These are phyloP conservation scores for Trachelipus rathkii DNA, from an alignment of 1,140 invertebrate genomes.

Conservation along the genomic window DNA sequence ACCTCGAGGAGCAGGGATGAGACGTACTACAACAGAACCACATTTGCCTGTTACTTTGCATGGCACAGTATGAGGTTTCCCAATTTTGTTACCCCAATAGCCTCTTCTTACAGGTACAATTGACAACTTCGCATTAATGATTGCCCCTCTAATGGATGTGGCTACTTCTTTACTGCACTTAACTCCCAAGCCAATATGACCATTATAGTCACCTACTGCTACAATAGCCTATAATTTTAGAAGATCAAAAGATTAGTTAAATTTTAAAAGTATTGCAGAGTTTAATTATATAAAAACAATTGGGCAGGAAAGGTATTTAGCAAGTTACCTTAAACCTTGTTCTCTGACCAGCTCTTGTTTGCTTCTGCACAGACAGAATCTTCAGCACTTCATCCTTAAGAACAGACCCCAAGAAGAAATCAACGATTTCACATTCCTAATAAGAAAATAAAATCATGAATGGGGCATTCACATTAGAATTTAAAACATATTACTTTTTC, in stretches of 20 bases:
- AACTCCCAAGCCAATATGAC: constrained; percentile 98
- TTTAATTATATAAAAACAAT: neutral
- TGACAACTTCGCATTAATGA: constrained; percentile 96
- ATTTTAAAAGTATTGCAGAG: neutral
- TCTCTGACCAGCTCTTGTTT: constrained; percentile 97
- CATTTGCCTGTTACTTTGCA: constrained; percentile 99
- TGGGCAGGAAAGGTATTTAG: constrained; percentile 56
- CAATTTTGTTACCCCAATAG: constrained; percentile 99
- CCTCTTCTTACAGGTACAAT: constrained; percentile 97
- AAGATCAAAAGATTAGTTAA: neutral
- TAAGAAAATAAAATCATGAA: too few relatives aligned
- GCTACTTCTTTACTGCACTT: constrained; percentile 94
- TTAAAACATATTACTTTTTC: too few relatives aligned
- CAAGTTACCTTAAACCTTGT: constrained; percentile 61
- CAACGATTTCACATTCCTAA: constrained; percentile 96
- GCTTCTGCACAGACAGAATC: constrained; percentile 99
- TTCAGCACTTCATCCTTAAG: constrained; percentile 98
- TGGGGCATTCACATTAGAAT: too few relatives aligned
- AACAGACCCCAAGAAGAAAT: constrained; percentile 84
- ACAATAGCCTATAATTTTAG: constrained; percentile 55
- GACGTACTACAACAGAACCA: constrained; percentile 88
- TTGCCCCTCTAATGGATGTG: constrained; percentile 98
- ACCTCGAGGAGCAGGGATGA: constrained; percentile 98
- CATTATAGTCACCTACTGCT: constrained; percentile 93
- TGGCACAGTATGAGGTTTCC: constrained; percentile 97